Percentiles rank a stretch among this genome's conserved stretches.
These are phyloP conservation scores for Choloepus hoffmanni DNA, from an alignment of 2,113 vertebrate species.

Conservation along the genomic window DNA sequence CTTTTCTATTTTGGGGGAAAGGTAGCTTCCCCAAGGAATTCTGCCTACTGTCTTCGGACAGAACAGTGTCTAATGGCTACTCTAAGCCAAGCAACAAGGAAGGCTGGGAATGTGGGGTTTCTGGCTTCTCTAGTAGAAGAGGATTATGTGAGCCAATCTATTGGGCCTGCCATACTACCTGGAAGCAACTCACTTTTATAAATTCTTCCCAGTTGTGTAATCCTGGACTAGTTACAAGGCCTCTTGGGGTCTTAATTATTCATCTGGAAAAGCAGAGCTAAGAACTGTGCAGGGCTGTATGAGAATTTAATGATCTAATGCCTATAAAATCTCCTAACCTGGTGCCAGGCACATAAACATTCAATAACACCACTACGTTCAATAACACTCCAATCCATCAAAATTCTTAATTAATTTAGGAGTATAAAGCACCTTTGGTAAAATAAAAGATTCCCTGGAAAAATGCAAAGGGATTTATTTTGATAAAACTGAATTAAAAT, in stretches of 20 bases:
- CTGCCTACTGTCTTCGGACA: background rate
- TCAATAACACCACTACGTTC: constrained; percentile 34
- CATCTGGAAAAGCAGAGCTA: constrained; percentile 5
- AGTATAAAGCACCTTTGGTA: constrained; percentile 49
- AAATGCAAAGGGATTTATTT: constrained; percentile 63
- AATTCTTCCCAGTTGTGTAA: background rate
- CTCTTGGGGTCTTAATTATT: background rate
- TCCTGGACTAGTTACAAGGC: too few relatives aligned
- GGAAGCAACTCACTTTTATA: background rate
- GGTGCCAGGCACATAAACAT: background rate
- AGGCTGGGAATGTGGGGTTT: background rate
- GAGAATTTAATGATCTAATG: background rate
- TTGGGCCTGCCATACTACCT: background rate
- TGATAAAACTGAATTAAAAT: constrained; percentile 50
- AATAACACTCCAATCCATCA: constrained; percentile 51
- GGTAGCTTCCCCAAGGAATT: background rate
- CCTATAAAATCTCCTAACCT: background rate
- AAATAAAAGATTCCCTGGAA: constrained; percentile 47
- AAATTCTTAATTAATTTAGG: constrained; percentile 62
- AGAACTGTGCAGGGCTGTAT: background rate
- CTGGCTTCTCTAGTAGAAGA: background rate
- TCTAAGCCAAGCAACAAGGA: background rate
- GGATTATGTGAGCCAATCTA: background rate
- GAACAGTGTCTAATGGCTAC: background rate
- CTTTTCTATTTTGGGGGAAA: background rate